phyloP scores from a whole-genome alignment of 2,113 vertebrate species.

The Charina bottae region DNA sequence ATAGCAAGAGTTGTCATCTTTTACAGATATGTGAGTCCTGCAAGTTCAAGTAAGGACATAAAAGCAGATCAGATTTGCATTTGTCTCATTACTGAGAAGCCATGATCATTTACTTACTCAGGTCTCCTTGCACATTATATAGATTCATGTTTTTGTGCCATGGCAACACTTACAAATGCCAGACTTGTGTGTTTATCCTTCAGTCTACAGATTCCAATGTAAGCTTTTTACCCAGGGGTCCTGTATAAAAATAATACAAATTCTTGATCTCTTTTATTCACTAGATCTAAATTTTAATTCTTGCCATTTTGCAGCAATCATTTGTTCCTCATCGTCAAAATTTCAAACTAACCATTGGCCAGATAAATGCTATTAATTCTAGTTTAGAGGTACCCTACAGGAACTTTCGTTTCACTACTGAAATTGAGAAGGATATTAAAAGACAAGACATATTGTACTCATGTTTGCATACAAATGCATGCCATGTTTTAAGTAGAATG shows the following conservation, averaged over 20 bases:
- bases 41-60: slow-evolving; percentile 76
- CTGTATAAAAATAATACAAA: neutral
- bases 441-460: neutral
- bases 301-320: neutral
- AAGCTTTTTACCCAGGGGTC: neutral
- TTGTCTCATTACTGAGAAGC: slow-evolving; percentile 47
- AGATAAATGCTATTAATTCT: neutral
- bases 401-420: neutral
- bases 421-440: neutral
- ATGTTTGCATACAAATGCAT: neutral
- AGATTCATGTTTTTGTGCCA: slow-evolving; percentile 35
- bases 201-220: neutral
- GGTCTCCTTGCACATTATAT: slow-evolving; percentile 38
- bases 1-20: slow-evolving; percentile 70
- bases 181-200: neutral
- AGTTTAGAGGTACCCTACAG: neutral
- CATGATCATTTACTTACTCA: slow-evolving; percentile 27
- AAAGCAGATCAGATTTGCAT: slow-evolving; percentile 57
- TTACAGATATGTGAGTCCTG: slow-evolving; percentile 55
- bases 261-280: neutral
- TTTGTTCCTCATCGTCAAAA: neutral
- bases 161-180: neutral
- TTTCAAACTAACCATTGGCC: neutral
- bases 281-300: neutral
- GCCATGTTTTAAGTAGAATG: neutral